These are phyloP conservation scores for Apostichopus leukothele DNA, from an alignment of 53 echinoderm and acorn worm genomes.

Conservation along the genomic window DNA sequence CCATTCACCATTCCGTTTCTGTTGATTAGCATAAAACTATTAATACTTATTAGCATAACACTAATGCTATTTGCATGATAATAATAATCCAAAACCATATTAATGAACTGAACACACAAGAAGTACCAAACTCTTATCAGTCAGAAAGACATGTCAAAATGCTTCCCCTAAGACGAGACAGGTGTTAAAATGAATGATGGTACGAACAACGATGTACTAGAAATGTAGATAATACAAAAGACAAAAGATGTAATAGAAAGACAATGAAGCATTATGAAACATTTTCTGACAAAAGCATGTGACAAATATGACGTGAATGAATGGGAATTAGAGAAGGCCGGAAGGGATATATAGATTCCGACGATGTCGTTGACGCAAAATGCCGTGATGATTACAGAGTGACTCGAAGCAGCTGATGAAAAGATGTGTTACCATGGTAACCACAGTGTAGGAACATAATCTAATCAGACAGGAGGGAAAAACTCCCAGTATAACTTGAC, in stretches of 20 bases:
- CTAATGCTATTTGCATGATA: too few species aligned
- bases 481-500: too few species aligned
- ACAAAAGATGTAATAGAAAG: not conserved
- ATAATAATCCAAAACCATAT: too few species aligned
- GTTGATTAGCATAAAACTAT: too few species aligned
- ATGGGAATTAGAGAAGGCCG: not conserved
- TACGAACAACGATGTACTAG: too few species aligned
- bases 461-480: not conserved
- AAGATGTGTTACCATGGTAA: constrained; percentile 28
- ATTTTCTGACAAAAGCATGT: not conserved
- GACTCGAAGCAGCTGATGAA: constrained; percentile 2
- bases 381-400: constrained; percentile 4
- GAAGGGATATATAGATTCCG: not conserved
- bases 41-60: too few species aligned
- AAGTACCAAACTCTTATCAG: too few species aligned
- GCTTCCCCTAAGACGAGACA: too few species aligned
- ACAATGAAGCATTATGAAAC: not conserved
- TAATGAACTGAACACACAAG: too few species aligned
- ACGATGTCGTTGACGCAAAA: not conserved
- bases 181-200: too few species aligned
- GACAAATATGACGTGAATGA: not conserved
- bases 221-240: not conserved
- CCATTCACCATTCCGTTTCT: too few species aligned
- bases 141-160: too few species aligned
- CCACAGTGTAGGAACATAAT: constrained; percentile 14